Conservation (phyloP, 53 echinoderm and acorn worm species). For the Zoroaster sp. region DNA sequence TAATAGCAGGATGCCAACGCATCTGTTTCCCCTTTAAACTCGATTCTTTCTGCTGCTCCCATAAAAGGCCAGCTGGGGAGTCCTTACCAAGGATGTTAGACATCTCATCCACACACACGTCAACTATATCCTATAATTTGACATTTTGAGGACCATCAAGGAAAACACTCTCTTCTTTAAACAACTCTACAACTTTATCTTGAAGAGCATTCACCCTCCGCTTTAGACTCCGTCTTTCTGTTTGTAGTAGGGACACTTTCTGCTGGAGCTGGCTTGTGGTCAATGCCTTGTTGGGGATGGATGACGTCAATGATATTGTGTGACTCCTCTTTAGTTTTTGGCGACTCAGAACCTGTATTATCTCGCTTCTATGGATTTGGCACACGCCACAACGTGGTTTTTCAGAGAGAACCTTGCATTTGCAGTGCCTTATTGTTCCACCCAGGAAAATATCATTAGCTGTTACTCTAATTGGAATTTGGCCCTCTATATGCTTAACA, state of each 20-base stretch:
- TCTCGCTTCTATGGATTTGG: background rate
- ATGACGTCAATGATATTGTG: background rate
- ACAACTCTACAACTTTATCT: background rate
- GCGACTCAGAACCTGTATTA: background rate
- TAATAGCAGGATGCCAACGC: slow-evolving; percentile 64
- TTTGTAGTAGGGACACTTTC: background rate
- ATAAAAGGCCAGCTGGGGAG: slow-evolving; percentile 11
- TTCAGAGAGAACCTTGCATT: background rate
- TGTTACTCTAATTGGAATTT: background rate
- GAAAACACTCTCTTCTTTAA: background rate
- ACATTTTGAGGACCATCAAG: background rate
- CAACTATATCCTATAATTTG: background rate
- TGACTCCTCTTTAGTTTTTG: background rate
- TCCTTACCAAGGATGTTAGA: background rate
- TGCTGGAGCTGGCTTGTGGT: background rate
- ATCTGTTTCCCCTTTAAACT: slow-evolving; percentile 22
- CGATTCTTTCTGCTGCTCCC: slow-evolving; percentile 38
- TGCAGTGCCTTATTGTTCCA: background rate
- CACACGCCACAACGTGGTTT: background rate
- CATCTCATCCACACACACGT: background rate
- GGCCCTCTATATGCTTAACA: background rate
- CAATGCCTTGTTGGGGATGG: background rate
- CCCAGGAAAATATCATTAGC: background rate
- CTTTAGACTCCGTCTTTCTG: background rate
- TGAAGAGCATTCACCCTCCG: background rate